Evolutionary conservation across 2,888 invertebrate species (phyloP).

Genomic region (Chrysolina oricalcia): DNA sequence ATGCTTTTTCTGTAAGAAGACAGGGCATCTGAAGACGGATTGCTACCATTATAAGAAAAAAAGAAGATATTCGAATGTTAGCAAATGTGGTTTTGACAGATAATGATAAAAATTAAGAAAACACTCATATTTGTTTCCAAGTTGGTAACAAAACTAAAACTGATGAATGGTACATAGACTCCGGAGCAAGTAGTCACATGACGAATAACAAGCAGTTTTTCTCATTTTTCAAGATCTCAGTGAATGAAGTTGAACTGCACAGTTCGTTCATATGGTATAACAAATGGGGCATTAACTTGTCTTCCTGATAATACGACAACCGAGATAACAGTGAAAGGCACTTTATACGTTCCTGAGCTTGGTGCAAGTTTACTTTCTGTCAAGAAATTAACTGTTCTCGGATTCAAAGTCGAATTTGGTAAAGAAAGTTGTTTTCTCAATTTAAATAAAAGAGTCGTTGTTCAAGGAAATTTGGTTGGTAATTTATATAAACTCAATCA

Average conservation of each 20-base stretch:
- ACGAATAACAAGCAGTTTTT: neutral
- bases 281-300: neutral
- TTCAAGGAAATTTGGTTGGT: neutral
- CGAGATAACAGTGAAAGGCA: no score
- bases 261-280: neutral
- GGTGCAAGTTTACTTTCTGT: constrained; percentile 10
- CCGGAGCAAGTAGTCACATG: no score
- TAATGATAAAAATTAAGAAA: neutral
- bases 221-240: neutral
- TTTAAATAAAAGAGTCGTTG: neutral
- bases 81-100: no score
- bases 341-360: neutral
- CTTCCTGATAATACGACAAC: neutral
- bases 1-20: constrained; percentile 6
- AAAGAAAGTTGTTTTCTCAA: neutral
- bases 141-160: neutral
- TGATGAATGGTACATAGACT: no score
- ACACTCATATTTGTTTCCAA: constrained; percentile 1
- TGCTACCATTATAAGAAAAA: no score
- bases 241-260: neutral
- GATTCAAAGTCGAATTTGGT: neutral
- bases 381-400: no score
- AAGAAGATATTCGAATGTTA: no score
- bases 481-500: neutral
- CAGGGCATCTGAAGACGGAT: no score